Evolutionary conservation across 2,888 invertebrate genomes (phyloP), one percentile per base, ranked within the genome.

Genomic region (Empis livida): DNA sequence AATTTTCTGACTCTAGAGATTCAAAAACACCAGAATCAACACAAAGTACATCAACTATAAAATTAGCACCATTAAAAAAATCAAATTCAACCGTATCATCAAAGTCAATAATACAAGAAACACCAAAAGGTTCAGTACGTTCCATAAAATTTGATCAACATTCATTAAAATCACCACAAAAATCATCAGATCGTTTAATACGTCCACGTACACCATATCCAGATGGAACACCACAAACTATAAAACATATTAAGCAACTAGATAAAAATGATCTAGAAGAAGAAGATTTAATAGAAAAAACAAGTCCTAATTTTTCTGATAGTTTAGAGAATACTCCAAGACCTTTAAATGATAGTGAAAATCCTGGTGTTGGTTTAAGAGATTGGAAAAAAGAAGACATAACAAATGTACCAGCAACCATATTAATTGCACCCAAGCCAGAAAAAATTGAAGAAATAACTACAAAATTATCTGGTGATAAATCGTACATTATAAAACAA

Each of bases 141-240:
- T 60, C 61, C 1, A 50, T 60, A 16, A 57, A 59, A 39, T 57
- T 60, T 32, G 53, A 59, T 47, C 43, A 55, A 47, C 49, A 43
- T 17, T 47, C 58, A 42, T 14, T 58, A 11, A 53, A 53, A 37
- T 46, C 47, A 30, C 13, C 47, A 30, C 13, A 38, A n/a, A 51
- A 51, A 27, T 51, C 55, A 3, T 46, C 46, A 39, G 61, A 61
- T 3, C 60, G 59, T 17, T 53, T 56, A 6, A 43, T 60, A 11
- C 63, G 67, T 10, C 66, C 67, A 1, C 59, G 55, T 16, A 67
- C 67, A 4, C 67, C 67, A 1, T 68, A 61, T 35, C 67, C 67
- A 2, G 65, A 65, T 13, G 57, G 55, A 46, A 60, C 60, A 1
- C 61, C 65, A 3, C 58, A 56, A 17, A 59, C 60, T 1, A 49